Evolutionary conservation across 1,140 invertebrate species (phyloP).

Genomic region (Drosophila aff.): DNA sequence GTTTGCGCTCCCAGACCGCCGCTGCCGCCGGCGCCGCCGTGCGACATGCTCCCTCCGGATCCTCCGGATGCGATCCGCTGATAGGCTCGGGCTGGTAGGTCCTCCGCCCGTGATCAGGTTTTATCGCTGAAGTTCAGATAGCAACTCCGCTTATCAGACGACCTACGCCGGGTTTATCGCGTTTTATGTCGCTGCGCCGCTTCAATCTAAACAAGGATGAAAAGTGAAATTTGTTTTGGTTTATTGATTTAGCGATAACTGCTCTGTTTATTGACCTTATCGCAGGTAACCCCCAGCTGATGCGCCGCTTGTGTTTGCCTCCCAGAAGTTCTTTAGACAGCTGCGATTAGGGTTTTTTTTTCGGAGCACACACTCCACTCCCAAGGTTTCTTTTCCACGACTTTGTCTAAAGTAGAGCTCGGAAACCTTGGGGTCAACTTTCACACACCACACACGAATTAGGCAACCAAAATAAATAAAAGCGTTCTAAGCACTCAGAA

Average conservation of each 20-base stretch:
- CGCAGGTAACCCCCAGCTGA: conserved; percentile 28
- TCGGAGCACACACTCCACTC: conserved; percentile 4
- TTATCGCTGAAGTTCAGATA: conserved; percentile 27
- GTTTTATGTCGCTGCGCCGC: conserved; percentile 36
- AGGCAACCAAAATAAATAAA: conserved; percentile 20
- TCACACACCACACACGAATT: conserved; percentile 28
- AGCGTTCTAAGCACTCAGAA: not conserved
- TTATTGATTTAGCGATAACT: conserved; percentile 67
- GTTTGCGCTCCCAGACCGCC: conserved; percentile 57
- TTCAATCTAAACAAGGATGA: conserved; percentile 52
- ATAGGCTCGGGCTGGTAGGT: conserved; percentile 16
- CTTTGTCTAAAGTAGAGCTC: conserved; percentile 14
- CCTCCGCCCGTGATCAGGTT: conserved; percentile 4
- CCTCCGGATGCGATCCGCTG: conserved; percentile 29
- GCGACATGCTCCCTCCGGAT: conserved; percentile 67
- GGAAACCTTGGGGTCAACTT: conserved; percentile 40
- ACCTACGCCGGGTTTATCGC: conserved; percentile 42
- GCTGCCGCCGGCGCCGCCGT: conserved; percentile 67
- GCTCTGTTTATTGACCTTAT: conserved; percentile 39
- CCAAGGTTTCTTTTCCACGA: conserved; percentile 34
- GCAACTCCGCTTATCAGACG: conserved; percentile 36
- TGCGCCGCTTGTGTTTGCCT: conserved; percentile 25
- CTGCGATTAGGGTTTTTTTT: conserved; percentile 30
- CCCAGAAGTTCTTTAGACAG: conserved; percentile 58
- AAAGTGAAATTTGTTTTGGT: conserved; percentile 68